Base-by-base conservation (phyloP, 1,140 invertebrate genomes). In the Frieseomelitta varia region DNA sequence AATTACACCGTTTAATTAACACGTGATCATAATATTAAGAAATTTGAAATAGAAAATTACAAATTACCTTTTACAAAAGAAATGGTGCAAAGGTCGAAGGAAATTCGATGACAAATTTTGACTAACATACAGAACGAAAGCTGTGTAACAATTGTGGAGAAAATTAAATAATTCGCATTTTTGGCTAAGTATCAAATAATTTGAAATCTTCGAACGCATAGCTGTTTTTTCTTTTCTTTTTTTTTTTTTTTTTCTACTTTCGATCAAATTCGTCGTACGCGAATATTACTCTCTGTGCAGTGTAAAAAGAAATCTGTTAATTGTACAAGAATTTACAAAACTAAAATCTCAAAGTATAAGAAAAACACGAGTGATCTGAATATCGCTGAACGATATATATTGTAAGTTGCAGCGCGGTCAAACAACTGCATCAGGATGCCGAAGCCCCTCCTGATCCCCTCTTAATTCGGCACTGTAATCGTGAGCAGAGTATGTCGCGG, bases 381-480 rank as follows among this genome's bases (percentile, higher is more conserved):
- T 53, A 15, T 27, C 11, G 55, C 11, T n/a, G 58, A 27, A 11
- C 17, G 19, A 30, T 65, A 34, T 21, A 67, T 10, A 1, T 11
- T n/a, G 24, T 24, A 47, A 4, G 2, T n/a, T 75, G 34, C 1
- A 12, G 4, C 12, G 11, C 55, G 51, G 51, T 78, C 51, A 24
- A 67, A 65, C 19, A 67, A 85, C 24, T 79, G 65, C 87, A 84
- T 58, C 56, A 79, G 55, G 74, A 86, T 88, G 74, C 58, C 24
- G 30, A 58, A 58, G 51, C 65, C n/a, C 47, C 51, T 80, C 30
- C n/a, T 61, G 67, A 47, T 76, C 87, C 87, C 81, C 81, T 85
- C 80, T 84, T 87, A 86, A 85, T 89, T 87, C 80, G 85, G 73
- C 63, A 81, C 19, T 79, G 73, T 47, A 74, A 81, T 83, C 80